Evolutionary conservation across 1,140 invertebrate genomes (phyloP), one percentile per base, ranked within the genome.

Genomic region (Amyelois transitella): DNA sequence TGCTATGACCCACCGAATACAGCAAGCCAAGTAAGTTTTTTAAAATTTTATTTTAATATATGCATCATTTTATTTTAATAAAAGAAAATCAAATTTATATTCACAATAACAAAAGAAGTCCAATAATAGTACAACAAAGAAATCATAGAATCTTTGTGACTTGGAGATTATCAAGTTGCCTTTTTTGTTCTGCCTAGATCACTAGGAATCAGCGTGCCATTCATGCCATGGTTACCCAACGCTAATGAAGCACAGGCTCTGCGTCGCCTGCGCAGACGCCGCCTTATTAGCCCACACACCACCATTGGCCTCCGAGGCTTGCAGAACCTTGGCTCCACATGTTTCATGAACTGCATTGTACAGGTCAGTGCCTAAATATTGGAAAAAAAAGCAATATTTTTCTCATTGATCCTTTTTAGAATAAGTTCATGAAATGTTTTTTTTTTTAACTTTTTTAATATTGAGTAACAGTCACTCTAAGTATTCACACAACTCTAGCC

Each of bases 261-360:
- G 22, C 86, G 93, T 60, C 91, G 92, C 47, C 91, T 96, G 75
- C 93, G 95, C 3, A 93, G 95, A 64, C 90, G 95, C 62, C 91
- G 96, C 51, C 90, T 94, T 59, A 93, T 97, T 43, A 92, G 93
- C 45, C 92, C 94, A 53, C 94, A 94, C 70, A 96, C 96, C 43
- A 96, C 95, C 18, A 95, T 97, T 72, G 96, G 97, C 25, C 85
- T 98, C 21, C 90, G 98, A 60, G 98, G 98, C 1, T 90, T 99
- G 18, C 94, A 99, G 62, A 99, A 99, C 89, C 89, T 99, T 64
- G 98, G 98, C n/a, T 97, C 97, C 62, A 99, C 98, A 0, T 99
- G 98, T 88, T 99, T 99, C 81, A 98, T 99, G 96, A 99, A 98
- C 84, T 98, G 96, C 77, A 98, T 99, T 73, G 93, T 99, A 6